These are phyloP conservation scores for Cheilosia pagana DNA, from an alignment of 2,888 invertebrate species.

Conservation along the genomic window DNA sequence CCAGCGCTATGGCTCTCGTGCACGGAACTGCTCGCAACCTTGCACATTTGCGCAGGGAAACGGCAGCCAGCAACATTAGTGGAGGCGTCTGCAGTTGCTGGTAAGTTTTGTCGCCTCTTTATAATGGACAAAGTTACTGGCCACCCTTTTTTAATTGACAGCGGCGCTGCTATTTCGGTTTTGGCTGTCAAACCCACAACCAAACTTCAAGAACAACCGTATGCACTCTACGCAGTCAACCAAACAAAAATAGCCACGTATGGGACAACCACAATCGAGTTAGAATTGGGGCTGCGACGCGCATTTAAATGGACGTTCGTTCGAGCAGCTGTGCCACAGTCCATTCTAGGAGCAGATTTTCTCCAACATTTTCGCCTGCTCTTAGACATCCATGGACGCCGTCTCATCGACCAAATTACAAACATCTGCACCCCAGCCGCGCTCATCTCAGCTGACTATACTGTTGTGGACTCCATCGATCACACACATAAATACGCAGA, in stretches of 20 bases:
- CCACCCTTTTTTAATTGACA: slow-evolving; percentile 20
- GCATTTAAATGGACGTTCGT: slow-evolving; percentile 21
- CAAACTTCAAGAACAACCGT: neutral
- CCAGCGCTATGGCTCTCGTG: no score
- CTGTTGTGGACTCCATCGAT: neutral
- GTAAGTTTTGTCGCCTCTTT: slow-evolving; percentile 23
- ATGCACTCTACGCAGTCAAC: slow-evolving; percentile 20
- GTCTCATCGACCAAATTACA: slow-evolving; percentile 25
- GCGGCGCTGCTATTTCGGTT: slow-evolving; percentile 24
- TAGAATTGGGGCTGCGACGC: slow-evolving; percentile 14
- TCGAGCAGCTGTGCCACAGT: slow-evolving; percentile 17
- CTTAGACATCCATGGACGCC: slow-evolving; percentile 25
- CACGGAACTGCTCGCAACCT: slow-evolving; percentile 16
- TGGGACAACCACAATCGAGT: slow-evolving; percentile 3
- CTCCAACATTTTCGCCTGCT: slow-evolving; percentile 14
- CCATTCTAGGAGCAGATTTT: slow-evolving; percentile 25
- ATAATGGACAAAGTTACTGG: slow-evolving; percentile 17
- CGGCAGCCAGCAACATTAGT: slow-evolving; percentile 21
- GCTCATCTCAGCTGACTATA: neutral
- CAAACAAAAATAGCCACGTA: slow-evolving; percentile 3
- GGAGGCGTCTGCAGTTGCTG: slow-evolving; percentile 27
- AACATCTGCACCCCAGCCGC: slow-evolving; percentile 9
- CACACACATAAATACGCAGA: slow-evolving; percentile 5
- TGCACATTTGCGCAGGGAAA: slow-evolving; percentile 25
- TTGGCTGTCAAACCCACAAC: slow-evolving; percentile 5